These are phyloP conservation scores for Scaptomyza parva DNA, from an alignment of 2,888 invertebrate species.

Conservation along the genomic window DNA sequence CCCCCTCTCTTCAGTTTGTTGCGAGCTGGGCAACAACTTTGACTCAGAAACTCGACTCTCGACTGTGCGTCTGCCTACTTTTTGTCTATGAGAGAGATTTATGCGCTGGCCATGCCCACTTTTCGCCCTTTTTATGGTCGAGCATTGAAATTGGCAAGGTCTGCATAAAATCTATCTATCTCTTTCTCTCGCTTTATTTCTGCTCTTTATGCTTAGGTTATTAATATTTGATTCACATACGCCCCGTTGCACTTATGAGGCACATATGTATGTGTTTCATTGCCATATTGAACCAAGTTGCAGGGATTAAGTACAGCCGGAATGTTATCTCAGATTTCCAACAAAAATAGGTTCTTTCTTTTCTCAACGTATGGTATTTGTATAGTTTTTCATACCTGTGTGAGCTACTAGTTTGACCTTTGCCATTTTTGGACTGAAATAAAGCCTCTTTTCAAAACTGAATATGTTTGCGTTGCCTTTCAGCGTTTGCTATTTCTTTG, in stretches of 20 bases:
- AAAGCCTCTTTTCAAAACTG: constrained; percentile 25
- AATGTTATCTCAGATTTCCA: not conserved
- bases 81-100: constrained; percentile 35
- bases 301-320: not conserved
- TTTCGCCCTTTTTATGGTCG: not conserved
- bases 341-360: no score
- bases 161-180: constrained; percentile 21
- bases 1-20: not conserved
- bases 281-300: not conserved
- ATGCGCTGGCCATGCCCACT: constrained; percentile 45
- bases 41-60: constrained; percentile 2
- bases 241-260: constrained; percentile 19
- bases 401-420: constrained; percentile 39
- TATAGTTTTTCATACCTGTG: constrained; percentile 10
- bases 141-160: constrained; percentile 35
- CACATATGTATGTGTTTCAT: constrained; percentile 18
- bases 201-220: constrained; percentile 18
- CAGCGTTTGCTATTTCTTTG: constrained; percentile 1
- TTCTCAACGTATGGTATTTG: not conserved
- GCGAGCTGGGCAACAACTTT: constrained; percentile 10
- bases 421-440: constrained; percentile 33
- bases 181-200: not conserved
- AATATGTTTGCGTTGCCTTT: constrained; percentile 32
- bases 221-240: constrained; percentile 37
- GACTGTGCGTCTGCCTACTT: constrained; percentile 25